phyloP scores from a whole-genome alignment of 1,140 invertebrate genomes.

The Drosophila littoralis region DNA sequence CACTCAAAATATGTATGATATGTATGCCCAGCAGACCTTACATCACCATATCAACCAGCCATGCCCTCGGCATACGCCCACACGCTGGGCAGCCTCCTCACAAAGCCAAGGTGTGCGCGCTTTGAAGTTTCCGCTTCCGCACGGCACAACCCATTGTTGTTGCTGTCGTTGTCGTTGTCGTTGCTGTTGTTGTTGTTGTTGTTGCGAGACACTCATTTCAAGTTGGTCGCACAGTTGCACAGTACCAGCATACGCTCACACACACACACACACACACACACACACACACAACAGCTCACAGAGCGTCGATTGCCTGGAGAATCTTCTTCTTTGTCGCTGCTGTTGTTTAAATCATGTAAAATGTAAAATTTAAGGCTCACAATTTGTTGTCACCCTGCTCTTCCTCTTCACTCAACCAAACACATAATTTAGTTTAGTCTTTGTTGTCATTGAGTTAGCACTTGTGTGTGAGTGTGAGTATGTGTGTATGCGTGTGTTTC shows the following conservation, averaged over 20 bases:
- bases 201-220: constrained; percentile 71
- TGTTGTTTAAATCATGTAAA: constrained; percentile 41
- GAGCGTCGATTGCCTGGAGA: constrained; percentile 37
- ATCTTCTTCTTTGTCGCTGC: constrained; percentile 30
- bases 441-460: constrained; percentile 60
- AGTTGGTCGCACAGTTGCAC: constrained; percentile 76
- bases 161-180: constrained; percentile 27
- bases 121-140: constrained; percentile 81
- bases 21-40: constrained; percentile 6
- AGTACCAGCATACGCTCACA: constrained; percentile 43
- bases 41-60: constrained; percentile 2
- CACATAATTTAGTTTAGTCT: constrained; percentile 63
- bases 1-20: constrained; percentile 46
- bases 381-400: constrained; percentile 14
- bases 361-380: constrained; percentile 51
- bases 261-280: constrained; percentile 10
- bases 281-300: constrained; percentile 18
- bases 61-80: constrained; percentile 2
- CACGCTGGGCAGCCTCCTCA: constrained; percentile 53
- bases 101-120: constrained; percentile 72
- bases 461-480: constrained; percentile 11
- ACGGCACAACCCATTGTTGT: constrained; percentile 56
- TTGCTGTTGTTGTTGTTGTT: constrained; percentile 40
- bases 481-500: background rate
- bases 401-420: constrained; percentile 20